Conservation (phyloP, 2,113 vertebrate genomes). For the Euleptes europaea region DNA sequence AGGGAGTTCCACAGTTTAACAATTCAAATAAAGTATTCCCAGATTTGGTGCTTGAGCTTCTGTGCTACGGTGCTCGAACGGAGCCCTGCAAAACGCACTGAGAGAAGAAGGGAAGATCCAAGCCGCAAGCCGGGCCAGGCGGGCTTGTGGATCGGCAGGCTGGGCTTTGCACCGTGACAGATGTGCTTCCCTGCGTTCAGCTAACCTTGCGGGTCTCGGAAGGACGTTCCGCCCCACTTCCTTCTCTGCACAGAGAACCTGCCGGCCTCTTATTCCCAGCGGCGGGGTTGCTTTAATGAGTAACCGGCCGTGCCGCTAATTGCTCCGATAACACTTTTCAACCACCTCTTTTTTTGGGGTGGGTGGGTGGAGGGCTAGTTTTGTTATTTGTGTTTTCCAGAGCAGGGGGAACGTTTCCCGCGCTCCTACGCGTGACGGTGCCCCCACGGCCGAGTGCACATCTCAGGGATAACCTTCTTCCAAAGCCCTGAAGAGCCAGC, state of each 20-base stretch:
- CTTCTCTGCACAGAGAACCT: neutral
- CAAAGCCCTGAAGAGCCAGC: neutral
- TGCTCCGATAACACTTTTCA: conserved; percentile 37
- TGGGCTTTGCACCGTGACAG: neutral
- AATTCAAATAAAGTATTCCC: too few species aligned
- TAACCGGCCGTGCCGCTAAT: conserved; percentile 33
- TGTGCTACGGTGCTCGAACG: neutral
- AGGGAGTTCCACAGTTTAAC: too few species aligned
- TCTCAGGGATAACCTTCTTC: neutral
- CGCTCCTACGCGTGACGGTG: neutral
- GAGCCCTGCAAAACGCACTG: neutral
- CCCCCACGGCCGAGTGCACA: neutral
- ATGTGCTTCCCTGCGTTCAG: neutral
- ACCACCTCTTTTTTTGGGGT: too few species aligned
- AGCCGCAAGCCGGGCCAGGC: accelerated
- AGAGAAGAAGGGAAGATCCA: neutral
- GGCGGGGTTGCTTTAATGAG: conserved; percentile 37
- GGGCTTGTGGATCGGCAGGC: neutral
- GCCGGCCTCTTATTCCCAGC: neutral
- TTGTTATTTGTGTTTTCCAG: conserved; percentile 23
- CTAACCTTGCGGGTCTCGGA: neutral
- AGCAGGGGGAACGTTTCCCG: conserved; percentile 40
- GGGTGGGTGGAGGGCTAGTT: too few species aligned
- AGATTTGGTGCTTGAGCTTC: too few species aligned
- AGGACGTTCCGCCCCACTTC: neutral